Conservation (phyloP, 2,888 invertebrate genomes). For the Rotaria macrura region DNA sequence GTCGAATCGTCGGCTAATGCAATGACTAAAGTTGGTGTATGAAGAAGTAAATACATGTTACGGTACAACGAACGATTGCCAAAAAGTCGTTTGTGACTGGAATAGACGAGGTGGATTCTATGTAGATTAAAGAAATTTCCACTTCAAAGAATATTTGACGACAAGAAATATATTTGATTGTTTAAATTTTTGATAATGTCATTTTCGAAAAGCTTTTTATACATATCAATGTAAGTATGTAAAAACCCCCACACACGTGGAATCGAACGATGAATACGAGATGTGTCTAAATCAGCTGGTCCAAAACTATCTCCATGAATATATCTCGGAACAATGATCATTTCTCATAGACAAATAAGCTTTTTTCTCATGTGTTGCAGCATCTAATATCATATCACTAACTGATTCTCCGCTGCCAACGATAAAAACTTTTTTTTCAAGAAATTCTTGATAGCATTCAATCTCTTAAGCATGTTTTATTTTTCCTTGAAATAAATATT, state of each 20-base stretch:
- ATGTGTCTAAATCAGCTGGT: slow-evolving; percentile 5
- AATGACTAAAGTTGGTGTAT: too few relatives aligned
- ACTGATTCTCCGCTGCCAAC: neutral
- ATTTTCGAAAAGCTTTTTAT: too few relatives aligned
- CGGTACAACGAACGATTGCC: too few relatives aligned
- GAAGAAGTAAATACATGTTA: too few relatives aligned
- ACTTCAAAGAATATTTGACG: too few relatives aligned
- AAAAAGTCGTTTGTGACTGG: too few relatives aligned
- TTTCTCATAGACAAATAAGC: neutral
- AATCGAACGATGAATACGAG: neutral
- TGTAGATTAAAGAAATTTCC: too few relatives aligned
- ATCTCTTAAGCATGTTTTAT: neutral
- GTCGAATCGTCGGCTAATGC: too few relatives aligned
- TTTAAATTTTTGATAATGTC: too few relatives aligned
- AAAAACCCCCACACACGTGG: neutral
- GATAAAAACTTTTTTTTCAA: neutral
- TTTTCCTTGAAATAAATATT: slow-evolving; percentile 4
- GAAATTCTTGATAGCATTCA: neutral
- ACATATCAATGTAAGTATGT: neutral
- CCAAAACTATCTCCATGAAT: neutral
- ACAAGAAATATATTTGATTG: too few relatives aligned
- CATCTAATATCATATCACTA: slow-evolving; percentile 4
- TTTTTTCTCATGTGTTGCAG: neutral
- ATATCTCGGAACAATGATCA: neutral
- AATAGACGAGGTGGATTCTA: too few relatives aligned